These are phyloP conservation scores for Leptinotarsa lineolata DNA, from an alignment of 1,140 invertebrate genomes.

Conservation along the genomic window DNA sequence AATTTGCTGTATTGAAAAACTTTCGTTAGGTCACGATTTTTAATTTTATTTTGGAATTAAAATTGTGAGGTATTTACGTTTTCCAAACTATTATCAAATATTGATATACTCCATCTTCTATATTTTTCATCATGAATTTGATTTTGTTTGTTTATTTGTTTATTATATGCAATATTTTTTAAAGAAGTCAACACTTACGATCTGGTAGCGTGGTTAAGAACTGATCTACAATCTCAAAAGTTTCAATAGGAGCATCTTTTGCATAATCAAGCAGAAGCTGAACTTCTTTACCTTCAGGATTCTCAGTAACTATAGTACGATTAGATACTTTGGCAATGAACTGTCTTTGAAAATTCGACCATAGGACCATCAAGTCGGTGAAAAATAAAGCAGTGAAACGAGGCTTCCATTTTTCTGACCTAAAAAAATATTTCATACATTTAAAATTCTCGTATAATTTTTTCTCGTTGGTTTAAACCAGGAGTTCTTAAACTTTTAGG, in stretches of 20 bases:
- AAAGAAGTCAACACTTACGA: conserved; percentile 38
- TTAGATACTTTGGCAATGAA: conserved; percentile 50
- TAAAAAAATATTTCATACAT: background rate
- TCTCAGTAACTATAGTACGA: conserved; percentile 60
- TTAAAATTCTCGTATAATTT: background rate
- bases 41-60: too few species aligned
- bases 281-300: conserved; percentile 60
- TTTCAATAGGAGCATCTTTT: conserved; percentile 44
- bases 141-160: background rate
- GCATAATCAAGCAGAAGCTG: conserved; percentile 58
- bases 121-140: background rate
- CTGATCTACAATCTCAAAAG: conserved; percentile 46
- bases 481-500: too few species aligned
- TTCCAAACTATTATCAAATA: too few species aligned
- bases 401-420: conserved; percentile 56
- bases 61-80: too few species aligned
- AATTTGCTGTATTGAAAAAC: too few species aligned
- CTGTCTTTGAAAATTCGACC: conserved; percentile 55
- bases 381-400: conserved; percentile 60
- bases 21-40: too few species aligned
- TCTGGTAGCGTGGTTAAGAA: conserved; percentile 44
- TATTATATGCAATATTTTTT: too few species aligned
- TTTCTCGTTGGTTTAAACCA: too few species aligned
- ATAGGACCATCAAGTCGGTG: conserved; percentile 59
- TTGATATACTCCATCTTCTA: background rate